Conservation (phyloP, 2,113 vertebrate genomes). For the Brienomyrus brachyistius region DNA sequence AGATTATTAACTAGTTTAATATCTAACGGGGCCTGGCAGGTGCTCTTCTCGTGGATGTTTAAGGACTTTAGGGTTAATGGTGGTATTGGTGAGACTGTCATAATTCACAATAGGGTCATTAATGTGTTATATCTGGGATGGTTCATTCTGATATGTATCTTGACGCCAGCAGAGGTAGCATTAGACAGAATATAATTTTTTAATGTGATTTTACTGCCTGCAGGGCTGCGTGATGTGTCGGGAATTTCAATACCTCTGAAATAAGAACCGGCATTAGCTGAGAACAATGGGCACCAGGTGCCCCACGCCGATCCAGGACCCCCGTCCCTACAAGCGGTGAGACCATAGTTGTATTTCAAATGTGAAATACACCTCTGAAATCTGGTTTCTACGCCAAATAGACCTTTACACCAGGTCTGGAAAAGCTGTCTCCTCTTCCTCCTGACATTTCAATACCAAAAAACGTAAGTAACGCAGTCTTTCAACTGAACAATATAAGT, state of each 20-base stretch:
- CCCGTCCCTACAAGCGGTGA: background rate
- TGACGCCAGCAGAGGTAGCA: conserved; percentile 44
- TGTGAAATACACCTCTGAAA: background rate
- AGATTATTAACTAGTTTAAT: conserved; percentile 59
- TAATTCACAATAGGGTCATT: conserved; percentile 63
- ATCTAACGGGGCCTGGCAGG: conserved; percentile 53
- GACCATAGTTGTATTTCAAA: background rate
- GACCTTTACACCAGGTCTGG: conserved; percentile 10
- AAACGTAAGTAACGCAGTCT: conserved; percentile 27
- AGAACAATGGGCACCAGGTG: background rate
- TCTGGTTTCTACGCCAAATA: conserved; percentile 2
- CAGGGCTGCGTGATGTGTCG: conserved; percentile 28
- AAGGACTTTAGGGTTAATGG: conserved; percentile 57
- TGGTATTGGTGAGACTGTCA: conserved; percentile 52
- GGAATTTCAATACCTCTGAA: conserved; percentile 33
- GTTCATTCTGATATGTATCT: conserved; percentile 44
- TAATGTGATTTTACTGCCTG: conserved; percentile 31
- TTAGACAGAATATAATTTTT: conserved; percentile 33
- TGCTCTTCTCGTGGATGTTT: conserved; percentile 52
- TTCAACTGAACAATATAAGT: conserved; percentile 44
- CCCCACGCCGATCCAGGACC: background rate
- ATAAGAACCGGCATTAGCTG: background rate
- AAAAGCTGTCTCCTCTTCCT: conserved; percentile 37
- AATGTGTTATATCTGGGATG: conserved; percentile 54
- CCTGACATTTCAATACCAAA: conserved; percentile 15